A percentile compares a stretch with the other conserved stretches of the same genome.
phyloP scores from a whole-genome alignment of 2,888 invertebrate species.

The Falcaria lacertinaria region DNA sequence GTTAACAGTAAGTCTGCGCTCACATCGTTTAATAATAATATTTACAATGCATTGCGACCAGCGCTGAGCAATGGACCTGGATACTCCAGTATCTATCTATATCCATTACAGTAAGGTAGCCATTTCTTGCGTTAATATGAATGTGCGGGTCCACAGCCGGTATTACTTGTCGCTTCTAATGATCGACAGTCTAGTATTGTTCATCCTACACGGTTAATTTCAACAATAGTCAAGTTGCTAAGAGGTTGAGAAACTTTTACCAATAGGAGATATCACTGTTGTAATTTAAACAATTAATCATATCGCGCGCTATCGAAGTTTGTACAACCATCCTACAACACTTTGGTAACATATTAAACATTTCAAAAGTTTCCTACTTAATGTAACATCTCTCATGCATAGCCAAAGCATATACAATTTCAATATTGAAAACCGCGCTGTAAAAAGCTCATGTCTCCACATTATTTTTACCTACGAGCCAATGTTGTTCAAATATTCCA shows the following conservation, averaged over 20 bases:
- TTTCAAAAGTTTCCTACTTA: no score
- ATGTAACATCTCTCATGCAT: no score
- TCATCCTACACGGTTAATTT: conserved; percentile 33
- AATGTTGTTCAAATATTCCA: background rate
- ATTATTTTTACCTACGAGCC: background rate
- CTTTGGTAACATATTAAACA: background rate
- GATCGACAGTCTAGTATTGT: conserved; percentile 36
- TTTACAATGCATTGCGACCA: no score
- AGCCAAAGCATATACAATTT: no score
- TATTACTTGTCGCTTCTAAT: conserved; percentile 40
- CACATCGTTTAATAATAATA: no score
- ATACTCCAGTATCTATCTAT: conserved; percentile 1
- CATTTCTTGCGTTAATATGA: conserved; percentile 10
- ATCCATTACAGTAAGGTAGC: conserved; percentile 9
- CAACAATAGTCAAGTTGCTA: conserved; percentile 17
- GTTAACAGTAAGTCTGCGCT: no score
- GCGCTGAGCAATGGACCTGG: no score
- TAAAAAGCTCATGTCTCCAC: background rate
- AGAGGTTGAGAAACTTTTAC: conserved; percentile 17
- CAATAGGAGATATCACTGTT: conserved; percentile 17
- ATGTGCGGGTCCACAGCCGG: conserved; percentile 14
- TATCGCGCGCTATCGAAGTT: background rate
- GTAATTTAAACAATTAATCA: conserved; percentile 12
- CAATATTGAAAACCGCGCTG: background rate
- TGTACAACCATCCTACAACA: background rate